phyloP scores from a whole-genome alignment of 2,113 vertebrate genomes.

The Varanus salvator region DNA sequence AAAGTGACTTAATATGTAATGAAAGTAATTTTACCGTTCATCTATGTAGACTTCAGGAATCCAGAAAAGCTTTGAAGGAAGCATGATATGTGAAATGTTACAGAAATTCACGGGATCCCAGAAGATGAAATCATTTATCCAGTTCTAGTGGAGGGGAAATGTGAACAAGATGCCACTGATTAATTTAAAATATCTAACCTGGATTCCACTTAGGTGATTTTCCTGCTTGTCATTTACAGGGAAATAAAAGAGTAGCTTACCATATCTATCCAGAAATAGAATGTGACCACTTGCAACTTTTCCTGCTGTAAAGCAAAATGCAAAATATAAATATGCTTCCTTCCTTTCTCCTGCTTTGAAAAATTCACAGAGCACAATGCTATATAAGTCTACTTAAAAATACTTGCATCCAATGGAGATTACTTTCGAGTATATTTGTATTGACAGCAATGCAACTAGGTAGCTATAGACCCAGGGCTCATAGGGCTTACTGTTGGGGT shows the following conservation, averaged over 20 bases:
- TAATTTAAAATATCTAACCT: neutral
- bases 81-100: conserved; percentile 21
- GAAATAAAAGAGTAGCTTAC: conserved; percentile 34
- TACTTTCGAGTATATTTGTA: neutral
- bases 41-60: conserved; percentile 40
- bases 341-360: neutral
- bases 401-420: neutral
- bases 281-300: conserved; percentile 43
- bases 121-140: conserved; percentile 50
- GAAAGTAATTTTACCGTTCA: conserved; percentile 41
- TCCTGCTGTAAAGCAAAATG: conserved; percentile 32
- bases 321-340: neutral
- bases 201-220: neutral
- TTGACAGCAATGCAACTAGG: too few relatives aligned
- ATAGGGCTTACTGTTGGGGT: too few relatives aligned
- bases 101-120: conserved; percentile 49
- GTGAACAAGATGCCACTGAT: neutral
- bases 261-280: conserved; percentile 42
- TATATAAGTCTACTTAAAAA: neutral
- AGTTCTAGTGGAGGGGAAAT: conserved; percentile 19
- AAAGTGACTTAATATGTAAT: neutral
- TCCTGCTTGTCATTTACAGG: neutral
- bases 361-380: neutral
- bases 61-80: conserved; percentile 45
- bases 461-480: too few relatives aligned